Percentiles rank a stretch among this genome's conserved stretches.
phyloP scores from a whole-genome alignment of 2,888 invertebrate species.

The Colletes collaris region DNA sequence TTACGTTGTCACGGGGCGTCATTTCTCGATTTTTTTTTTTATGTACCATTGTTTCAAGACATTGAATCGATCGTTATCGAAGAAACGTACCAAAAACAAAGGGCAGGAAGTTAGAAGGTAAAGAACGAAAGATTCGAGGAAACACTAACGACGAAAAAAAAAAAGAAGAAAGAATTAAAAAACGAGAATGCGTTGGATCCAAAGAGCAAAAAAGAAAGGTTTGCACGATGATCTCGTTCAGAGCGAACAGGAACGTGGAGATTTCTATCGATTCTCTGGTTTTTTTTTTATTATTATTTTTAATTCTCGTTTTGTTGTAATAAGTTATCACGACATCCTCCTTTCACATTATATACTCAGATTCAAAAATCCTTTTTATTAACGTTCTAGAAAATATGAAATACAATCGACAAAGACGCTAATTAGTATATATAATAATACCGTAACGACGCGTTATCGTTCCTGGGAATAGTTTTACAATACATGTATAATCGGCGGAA shows the following conservation, averaged over 20 bases:
- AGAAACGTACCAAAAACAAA: slow-evolving; percentile 15
- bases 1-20: slow-evolving; percentile 28
- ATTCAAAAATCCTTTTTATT: slow-evolving; percentile 60
- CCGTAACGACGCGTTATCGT: slow-evolving; percentile 53
- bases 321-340: slow-evolving; percentile 61
- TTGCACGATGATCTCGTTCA: not conserved
- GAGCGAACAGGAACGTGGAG: slow-evolving; percentile 30
- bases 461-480: slow-evolving; percentile 57
- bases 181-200: slow-evolving; percentile 44
- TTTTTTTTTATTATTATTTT: not conserved
- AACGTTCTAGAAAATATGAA: slow-evolving; percentile 62
- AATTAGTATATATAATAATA: slow-evolving; percentile 59
- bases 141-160: slow-evolving; percentile 38
- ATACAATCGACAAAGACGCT: slow-evolving; percentile 60
- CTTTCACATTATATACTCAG: slow-evolving; percentile 54
- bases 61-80: not conserved
- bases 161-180: not conserved
- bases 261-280: not conserved
- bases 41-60: too few relatives aligned
- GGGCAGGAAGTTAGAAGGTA: not conserved
- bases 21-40: slow-evolving; percentile 1
- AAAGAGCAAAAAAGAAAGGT: slow-evolving; percentile 37
- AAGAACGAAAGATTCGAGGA: not conserved
- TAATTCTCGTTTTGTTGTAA: slow-evolving; percentile 41
- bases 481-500: slow-evolving; percentile 48